phyloP scores from a whole-genome alignment of 2,888 invertebrate genomes.

The Petrolisthes manimaculis region DNA sequence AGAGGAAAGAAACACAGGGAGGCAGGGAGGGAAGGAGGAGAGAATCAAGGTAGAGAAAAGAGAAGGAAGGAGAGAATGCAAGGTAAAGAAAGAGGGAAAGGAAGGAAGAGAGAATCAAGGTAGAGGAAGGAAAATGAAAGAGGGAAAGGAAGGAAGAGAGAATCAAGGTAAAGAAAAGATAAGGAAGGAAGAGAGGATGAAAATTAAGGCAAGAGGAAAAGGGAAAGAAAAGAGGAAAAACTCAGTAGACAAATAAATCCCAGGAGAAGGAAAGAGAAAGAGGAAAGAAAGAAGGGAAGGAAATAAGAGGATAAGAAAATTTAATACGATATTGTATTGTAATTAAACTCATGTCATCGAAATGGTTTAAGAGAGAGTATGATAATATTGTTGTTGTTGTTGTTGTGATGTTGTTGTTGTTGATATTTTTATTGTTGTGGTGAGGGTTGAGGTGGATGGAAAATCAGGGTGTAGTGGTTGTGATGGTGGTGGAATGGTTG shows the following conservation, averaged over 20 bases:
- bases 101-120: not conserved
- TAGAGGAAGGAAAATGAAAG: not conserved
- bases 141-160: not conserved
- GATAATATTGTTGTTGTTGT: too few species aligned
- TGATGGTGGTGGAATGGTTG: slow-evolving; percentile 6
- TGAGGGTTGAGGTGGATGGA: not conserved
- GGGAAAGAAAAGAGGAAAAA: not conserved
- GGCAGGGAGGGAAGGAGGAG: not conserved
- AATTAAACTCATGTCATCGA: too few species aligned
- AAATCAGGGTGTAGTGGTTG: not conserved
- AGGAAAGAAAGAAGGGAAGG: not conserved
- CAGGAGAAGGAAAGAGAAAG: slow-evolving; percentile 17
- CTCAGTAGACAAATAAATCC: not conserved
- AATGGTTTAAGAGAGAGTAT: too few species aligned
- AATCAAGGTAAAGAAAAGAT: not conserved
- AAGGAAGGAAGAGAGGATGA: not conserved
- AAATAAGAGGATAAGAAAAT: not conserved
- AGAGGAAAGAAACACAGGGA: too few species aligned
- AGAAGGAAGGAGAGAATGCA: not conserved
- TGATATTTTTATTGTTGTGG: not conserved
- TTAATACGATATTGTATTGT: too few species aligned
- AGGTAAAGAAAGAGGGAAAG: not conserved
- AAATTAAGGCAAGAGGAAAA: not conserved
- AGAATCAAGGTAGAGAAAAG: not conserved
- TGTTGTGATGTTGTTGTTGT: too few species aligned